Conservation (phyloP, 2,888 invertebrate genomes). For the Tortrix viridana region DNA sequence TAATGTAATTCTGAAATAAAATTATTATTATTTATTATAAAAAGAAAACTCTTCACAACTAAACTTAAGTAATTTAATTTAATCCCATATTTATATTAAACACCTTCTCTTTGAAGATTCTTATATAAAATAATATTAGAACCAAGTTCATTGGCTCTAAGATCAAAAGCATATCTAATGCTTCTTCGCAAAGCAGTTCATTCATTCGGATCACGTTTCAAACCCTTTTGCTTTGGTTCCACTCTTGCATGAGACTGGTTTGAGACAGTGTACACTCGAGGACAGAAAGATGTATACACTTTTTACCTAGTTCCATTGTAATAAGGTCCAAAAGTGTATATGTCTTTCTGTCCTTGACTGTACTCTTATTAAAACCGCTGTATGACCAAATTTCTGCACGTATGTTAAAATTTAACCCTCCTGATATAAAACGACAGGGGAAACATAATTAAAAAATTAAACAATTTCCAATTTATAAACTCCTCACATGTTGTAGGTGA, state of each 20-base stretch:
- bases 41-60: not conserved
- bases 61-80: not conserved
- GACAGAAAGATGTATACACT: too few relatives aligned
- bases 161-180: conserved; percentile 21
- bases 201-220: conserved; percentile 20
- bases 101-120: conserved; percentile 21
- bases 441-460: too few relatives aligned
- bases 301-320: too few relatives aligned
- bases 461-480: too few relatives aligned
- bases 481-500: too few relatives aligned
- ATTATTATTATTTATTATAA: too few relatives aligned
- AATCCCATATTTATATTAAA: conserved; percentile 1
- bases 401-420: not conserved
- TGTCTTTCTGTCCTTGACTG: too few relatives aligned
- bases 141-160: conserved; percentile 14
- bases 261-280: conserved; percentile 1
- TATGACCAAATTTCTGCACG: not conserved
- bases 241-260: conserved; percentile 24
- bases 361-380: not conserved
- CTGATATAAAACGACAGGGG: too few relatives aligned
- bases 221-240: conserved; percentile 19
- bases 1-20: too few relatives aligned
- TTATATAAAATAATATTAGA: conserved; percentile 22
- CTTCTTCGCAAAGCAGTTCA: conserved; percentile 14
- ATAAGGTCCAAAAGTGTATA: too few relatives aligned